phyloP scores from a whole-genome alignment of 2,113 vertebrate genomes.

The Mustelus asterias region DNA sequence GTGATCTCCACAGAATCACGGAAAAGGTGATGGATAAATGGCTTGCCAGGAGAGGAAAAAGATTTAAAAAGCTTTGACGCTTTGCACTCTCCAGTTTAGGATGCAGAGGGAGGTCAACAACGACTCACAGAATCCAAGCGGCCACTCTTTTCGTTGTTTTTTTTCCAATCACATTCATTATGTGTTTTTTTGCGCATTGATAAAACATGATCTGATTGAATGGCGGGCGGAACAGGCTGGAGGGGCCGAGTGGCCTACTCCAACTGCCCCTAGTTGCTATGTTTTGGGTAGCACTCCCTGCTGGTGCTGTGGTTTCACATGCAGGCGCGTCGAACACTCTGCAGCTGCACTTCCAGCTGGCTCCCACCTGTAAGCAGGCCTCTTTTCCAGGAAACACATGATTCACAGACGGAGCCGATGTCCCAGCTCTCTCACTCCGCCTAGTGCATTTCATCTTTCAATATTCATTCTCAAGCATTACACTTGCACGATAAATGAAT shows the following conservation, averaged over 20 bases:
- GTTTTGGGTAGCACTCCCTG: background rate
- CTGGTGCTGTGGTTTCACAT: background rate
- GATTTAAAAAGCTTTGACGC: background rate
- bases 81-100: background rate
- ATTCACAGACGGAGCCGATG: background rate
- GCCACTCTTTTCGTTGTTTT: background rate
- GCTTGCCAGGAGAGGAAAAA: background rate
- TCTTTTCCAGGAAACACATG: constrained; percentile 16
- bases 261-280: too few species aligned
- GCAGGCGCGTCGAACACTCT: background rate
- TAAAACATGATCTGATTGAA: background rate
- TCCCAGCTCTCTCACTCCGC: background rate
- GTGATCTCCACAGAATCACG: background rate
- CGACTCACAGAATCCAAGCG: background rate
- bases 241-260: too few species aligned
- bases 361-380: constrained; percentile 12
- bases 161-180: too few species aligned
- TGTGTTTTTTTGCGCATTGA: background rate
- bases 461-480: background rate
- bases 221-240: too few species aligned
- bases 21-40: too few species aligned
- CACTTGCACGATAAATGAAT: background rate
- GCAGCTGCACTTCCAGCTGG: constrained; percentile 5
- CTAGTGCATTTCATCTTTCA: background rate
- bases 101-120: background rate